These are phyloP conservation scores for Parazoanthus atlanticus DNA, from an alignment of 92 coral and sea anemone species.

Conservation along the genomic window DNA sequence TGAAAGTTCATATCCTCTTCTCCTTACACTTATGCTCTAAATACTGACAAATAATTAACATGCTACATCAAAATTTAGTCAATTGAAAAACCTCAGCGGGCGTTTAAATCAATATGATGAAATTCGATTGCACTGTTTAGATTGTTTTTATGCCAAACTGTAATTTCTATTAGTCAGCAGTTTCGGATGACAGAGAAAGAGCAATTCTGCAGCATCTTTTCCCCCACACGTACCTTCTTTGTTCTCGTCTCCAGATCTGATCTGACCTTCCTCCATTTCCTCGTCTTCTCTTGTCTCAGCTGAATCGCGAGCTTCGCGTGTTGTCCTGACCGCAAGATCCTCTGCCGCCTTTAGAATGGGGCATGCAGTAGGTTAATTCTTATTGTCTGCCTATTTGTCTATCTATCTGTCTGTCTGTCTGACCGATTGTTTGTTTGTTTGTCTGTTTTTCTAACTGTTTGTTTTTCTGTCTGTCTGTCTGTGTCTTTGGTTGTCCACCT, in stretches of 20 bases:
- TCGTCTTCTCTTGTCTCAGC: background rate
- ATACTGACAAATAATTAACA: no score
- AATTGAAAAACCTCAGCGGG: no score
- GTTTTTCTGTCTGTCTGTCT: background rate
- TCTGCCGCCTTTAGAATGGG: conserved; percentile 25
- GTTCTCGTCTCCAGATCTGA: background rate
- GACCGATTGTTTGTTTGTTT: background rate
- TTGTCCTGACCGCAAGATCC: conserved; percentile 26
- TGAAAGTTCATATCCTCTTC: no score
- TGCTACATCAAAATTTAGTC: no score
- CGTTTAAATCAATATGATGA: background rate
- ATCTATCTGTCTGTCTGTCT: background rate
- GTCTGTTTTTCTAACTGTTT: background rate
- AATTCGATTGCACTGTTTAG: background rate
- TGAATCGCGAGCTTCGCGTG: background rate
- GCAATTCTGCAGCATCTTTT: no score
- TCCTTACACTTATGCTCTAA: no score
- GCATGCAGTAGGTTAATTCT: background rate
- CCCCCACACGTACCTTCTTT: background rate
- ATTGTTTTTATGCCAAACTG: no score
- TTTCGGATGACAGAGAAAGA: no score
- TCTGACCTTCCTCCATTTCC: background rate
- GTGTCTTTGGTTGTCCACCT: background rate
- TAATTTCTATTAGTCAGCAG: no score
- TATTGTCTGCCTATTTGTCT: background rate